Base-by-base conservation (phyloP, 2,888 invertebrate species). In the Sesamia inferens region DNA sequence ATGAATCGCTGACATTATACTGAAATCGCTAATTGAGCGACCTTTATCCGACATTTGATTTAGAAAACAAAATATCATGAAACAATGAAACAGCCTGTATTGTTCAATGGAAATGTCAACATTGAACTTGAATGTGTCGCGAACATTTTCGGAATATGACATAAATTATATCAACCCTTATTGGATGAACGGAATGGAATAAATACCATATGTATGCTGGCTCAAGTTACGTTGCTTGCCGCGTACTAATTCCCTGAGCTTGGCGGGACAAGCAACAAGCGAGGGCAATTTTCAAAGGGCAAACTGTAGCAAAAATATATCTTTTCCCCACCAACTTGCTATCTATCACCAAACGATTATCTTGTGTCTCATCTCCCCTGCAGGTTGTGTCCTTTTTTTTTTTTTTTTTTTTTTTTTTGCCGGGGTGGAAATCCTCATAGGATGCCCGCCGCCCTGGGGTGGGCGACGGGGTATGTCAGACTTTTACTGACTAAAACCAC, bases 131-230 rank as follows among this genome's bases (percentile, higher is more conserved):
- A 76, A 85, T 86, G 87, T 87, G 89, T 90, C 82, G 88, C 86
- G 85, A 87, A 86, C 90, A 91, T 91, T 90, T 91, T 87, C 92
- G 91, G 93, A 93, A 94, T 95, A 93, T 94, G 95, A 95, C 95
- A 96, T 94, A 94, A 95, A 95, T 94, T 94, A 93, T 93, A 93
- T 92, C 92, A 90, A 91, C 94, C 95, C 95, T 92, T 91, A 91
- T 91, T 92, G 91, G 90, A 88, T 90, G 94, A 91, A 91, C 90
- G 90, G 88, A 92, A 91, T 91, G 91, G 92, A 95, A 95, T 95
- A 95, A 95, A 93, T 93, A 94, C 94, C 95, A 95, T 95, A 95
- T 95, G 96, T 93, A 94, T 87, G 88, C 86, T 85, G 90, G 92
- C 85, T 96, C 94, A 90, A 90, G 93, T 96, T 95, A 94, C 96